Conservation (phyloP, 2,888 invertebrate genomes). For the Hartigia nigra region DNA sequence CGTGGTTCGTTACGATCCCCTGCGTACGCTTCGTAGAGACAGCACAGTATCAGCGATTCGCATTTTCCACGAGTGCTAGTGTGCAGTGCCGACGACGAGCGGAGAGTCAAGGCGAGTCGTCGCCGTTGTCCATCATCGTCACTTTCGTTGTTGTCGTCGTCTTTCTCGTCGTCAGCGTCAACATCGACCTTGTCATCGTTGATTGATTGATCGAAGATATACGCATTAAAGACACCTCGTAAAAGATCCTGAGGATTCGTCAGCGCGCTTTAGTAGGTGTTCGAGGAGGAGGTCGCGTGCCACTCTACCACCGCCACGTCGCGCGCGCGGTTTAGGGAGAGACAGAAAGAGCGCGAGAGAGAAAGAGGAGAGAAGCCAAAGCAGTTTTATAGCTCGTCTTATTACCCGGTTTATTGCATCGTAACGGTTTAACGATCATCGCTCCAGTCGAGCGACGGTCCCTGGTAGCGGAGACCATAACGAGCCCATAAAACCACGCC, state of each 20-base stretch:
- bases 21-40: slow-evolving; percentile 44
- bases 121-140: neutral
- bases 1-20: slow-evolving; percentile 64
- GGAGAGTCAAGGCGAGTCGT: slow-evolving; percentile 18
- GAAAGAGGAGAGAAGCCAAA: slow-evolving; percentile 34
- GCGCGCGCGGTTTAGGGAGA: slow-evolving; percentile 47
- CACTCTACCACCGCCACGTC: slow-evolving; percentile 43
- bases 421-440: slow-evolving; percentile 63
- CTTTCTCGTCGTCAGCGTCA: neutral
- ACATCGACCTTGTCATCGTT: neutral
- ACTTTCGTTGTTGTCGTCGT: neutral
- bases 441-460: slow-evolving; percentile 42
- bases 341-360: neutral
- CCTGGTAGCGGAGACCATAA: slow-evolving; percentile 49
- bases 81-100: slow-evolving; percentile 52
- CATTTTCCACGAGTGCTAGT: slow-evolving; percentile 60
- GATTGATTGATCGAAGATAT: neutral
- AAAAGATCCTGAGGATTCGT: neutral
- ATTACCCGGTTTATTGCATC: slow-evolving; percentile 62
- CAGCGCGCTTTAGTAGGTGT: slow-evolving; percentile 12
- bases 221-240: neutral
- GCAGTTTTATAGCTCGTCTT: slow-evolving; percentile 60
- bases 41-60: slow-evolving; percentile 45
- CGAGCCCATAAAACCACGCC: slow-evolving; percentile 52
- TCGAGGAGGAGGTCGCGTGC: slow-evolving; percentile 56